Conservation (phyloP, 2,113 vertebrate species). For the Carollia perspicillata region DNA sequence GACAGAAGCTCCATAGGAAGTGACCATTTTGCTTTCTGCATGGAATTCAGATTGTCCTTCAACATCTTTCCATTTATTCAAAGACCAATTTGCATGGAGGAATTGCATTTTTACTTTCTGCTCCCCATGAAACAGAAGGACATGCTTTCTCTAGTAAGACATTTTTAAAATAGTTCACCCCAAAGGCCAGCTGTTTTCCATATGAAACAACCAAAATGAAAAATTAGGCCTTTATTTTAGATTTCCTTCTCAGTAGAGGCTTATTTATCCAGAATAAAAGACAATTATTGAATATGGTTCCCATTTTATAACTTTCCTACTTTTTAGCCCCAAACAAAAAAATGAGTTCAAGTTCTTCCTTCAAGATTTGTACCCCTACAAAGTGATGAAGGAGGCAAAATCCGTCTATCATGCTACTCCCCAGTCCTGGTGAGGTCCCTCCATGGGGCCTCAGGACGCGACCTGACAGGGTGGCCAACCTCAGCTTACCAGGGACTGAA, state of each 20-base stretch:
- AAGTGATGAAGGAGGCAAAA: neutral
- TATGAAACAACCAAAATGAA: neutral
- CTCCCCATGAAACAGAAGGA: neutral
- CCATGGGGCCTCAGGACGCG: neutral
- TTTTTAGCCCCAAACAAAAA: neutral
- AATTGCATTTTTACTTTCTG: neutral
- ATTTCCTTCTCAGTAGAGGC: neutral
- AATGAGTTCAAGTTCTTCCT: neutral
- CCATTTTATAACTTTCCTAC: neutral
- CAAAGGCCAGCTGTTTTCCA: neutral
- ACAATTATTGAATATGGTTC: neutral
- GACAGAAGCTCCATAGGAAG: neutral
- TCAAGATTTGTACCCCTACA: neutral
- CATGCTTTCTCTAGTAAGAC: neutral
- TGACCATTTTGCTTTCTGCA: neutral
- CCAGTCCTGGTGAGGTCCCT: fast-evolving
- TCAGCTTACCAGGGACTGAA: neutral
- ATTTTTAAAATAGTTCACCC: neutral
- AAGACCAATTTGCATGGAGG: neutral
- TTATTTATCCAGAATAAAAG: neutral
- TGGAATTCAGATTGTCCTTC: neutral
- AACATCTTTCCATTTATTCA: neutral
- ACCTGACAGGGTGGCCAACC: neutral
- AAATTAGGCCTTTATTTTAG: neutral
- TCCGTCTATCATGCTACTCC: neutral